Evolutionary conservation across 2,888 invertebrate genomes (phyloP), one percentile per base, ranked within the genome.

Genomic region (Meta bourneti): DNA sequence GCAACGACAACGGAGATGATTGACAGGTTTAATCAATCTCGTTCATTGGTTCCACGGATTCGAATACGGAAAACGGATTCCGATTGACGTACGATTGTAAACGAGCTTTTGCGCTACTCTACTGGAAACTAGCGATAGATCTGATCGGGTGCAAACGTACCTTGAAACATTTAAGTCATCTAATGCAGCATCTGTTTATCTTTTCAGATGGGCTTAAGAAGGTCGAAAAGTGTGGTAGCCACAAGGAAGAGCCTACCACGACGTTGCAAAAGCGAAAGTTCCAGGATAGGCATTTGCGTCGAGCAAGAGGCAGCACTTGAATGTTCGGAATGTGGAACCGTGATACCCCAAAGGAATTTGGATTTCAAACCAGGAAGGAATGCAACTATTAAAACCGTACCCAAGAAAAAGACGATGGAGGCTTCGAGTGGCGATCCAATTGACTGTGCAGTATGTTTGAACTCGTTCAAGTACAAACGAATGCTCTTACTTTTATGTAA

Each of bases 401-500:
- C 84, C 1, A 54, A 84, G 61, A 11, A 48, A 75, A 52, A 84
- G 48, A 84, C 84, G 9, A 75, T 61, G 0, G 75, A 84, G 11
- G 16, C 75, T 6, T 72, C 83, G 13, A 54, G 19, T 54, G 61
- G 48, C 13, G 61, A 34, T 7, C 75, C 75, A 4, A 11, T 84
- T n/a, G 84, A 84, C 16, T 84, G 84, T 16, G 75, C 84, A 0
- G 75, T 84, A 5, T 84, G 84, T 74, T 75, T 84, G 84, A 84
- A 84, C 48, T 61, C 84, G 0, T 34, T 70, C 19, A 69, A 51
- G 70, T 86, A 70, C 70, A 77, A 78, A 51, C 78, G 51, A 34
- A 86, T 86, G 86, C 34, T 86, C 7, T 11, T 70, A 13, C 78
- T 86, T 6, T 6, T 78, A 6, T 86, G 86, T 13, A 78, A 86